Evolutionary conservation across 2,113 vertebrate genomes (phyloP), one percentile per base, ranked within the genome.

Genomic region (Aspidoscelis tigris): DNA sequence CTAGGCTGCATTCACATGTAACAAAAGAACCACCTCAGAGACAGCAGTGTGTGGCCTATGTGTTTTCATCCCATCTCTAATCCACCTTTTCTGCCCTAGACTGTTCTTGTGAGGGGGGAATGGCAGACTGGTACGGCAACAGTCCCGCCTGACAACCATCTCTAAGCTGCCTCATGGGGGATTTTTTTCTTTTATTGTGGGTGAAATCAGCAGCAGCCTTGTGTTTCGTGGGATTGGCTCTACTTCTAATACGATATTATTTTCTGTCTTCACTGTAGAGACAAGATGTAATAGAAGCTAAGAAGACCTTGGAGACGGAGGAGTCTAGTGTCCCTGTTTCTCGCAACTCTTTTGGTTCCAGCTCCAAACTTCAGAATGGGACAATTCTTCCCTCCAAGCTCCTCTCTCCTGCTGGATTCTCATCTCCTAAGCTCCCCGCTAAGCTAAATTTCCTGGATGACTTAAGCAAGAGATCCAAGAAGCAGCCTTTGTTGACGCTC

Each of bases 401-500:
- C 69, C 73, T 80, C 0, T 55, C 86, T 0, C 0, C 72, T 43
- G 2, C 65, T 65, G 96, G 71, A 58, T 94, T 79, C 91, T 95
- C 11, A 0, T 96, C 84, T 77, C 93, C 86, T 89, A 95, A 75
- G 93, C 92, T 61, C 88, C 87, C 76, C 41, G 91, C 85, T 2
- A 97, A 94, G 77, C 90, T 93, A 22, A 21, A 88, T 0, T 12
- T 96, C 47, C 92, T 96, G 0, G 94, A 94, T 5, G 96, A 97
- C 5, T 72, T 94, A 3, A 94, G 95, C 50, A 96, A 93, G 92
- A 97, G 95, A 88, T 92, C 94, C 88, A 98, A 97, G 95, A 98
- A 98, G 88, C 89, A 88, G 55, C 96, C 93, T 83, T 73, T 89
- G 33, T 24, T 82, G 0, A 0, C 21, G 0, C 80, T 68, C 58